Evolutionary conservation across 2,888 invertebrate genomes (phyloP).

Genomic region (Sericinus montela): DNA sequence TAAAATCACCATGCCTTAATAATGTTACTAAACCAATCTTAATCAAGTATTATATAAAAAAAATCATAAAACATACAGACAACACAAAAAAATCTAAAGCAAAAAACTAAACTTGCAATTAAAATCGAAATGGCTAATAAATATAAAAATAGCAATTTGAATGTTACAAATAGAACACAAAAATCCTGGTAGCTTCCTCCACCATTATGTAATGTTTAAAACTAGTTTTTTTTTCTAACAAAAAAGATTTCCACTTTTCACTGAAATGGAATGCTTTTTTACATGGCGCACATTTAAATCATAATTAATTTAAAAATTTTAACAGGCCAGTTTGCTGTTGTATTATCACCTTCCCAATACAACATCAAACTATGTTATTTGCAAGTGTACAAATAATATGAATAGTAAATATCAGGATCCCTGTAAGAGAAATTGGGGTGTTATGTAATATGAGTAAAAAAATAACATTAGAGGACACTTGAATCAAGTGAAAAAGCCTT

Average conservation of each 20-base stretch:
- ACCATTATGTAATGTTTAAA: conserved; percentile 29
- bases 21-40: background rate
- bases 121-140: conserved; percentile 29
- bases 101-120: conserved; percentile 8
- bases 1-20: background rate
- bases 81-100: conserved; percentile 14
- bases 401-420: conserved; percentile 25
- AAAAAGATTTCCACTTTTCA: conserved; percentile 14
- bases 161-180: conserved; percentile 35
- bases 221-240: background rate
- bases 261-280: conserved; percentile 7
- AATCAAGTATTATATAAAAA: background rate
- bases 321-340: conserved; percentile 16
- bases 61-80: conserved; percentile 1
- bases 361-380: conserved; percentile 21
- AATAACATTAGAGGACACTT: conserved; percentile 25
- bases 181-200: conserved; percentile 63
- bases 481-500: conserved; percentile 31
- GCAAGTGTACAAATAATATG: conserved; percentile 16
- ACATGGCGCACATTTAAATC: conserved; percentile 10
- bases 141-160: conserved; percentile 32
- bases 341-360: conserved; percentile 7
- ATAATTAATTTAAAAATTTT: conserved; percentile 5
- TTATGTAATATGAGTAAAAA: conserved; percentile 7
- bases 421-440: conserved; percentile 29